Base-by-base conservation (phyloP, 2,113 vertebrate species). In the Nettapus auritus region DNA sequence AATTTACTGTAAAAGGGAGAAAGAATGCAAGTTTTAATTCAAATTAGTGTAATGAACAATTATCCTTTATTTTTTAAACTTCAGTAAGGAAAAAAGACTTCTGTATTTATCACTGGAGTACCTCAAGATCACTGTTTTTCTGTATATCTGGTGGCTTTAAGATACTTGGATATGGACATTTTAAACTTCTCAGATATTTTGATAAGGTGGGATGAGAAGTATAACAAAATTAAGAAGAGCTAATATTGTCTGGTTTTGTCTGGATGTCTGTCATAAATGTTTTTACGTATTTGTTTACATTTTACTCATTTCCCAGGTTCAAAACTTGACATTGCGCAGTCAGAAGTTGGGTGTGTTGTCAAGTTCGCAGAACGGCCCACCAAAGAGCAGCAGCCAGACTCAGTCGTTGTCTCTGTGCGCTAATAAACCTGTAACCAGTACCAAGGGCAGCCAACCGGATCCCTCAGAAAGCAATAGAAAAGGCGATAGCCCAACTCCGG, bases 271-370 rank as follows among this genome's bases (percentile, higher is more conserved):
- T 66, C 20, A 6, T 0, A 36, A 13, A 29, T 52, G 36, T 94
- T 90, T 92, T 31, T 33, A 52, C 59, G 36, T 86, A 22, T 91
- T 97, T 88, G 86, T 86, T 93, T 81, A 91, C 90, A 53, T 87
- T 94, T 96, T 91, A 48, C 86, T 96, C 52, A 19, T 93, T 73
- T 76, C 68, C 53, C 79, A 99, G 98, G 98, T 99, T 97, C 98
- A 99, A 97, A 99, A 98, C 97, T 98, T 99, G 96, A 98, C 99
- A 52, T 62, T 99, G 86, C 98, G 98, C 77, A 98, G 98, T 89
- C 98, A 99, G 96, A 98, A 98, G 94, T 97, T 99, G 86, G 98
- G 98, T 93, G 97, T 98, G 34, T 96, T 99, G 91, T 97, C 98
- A 70, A 94, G 98, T 95, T 98, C 99, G 38, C 99, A 99, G 95